These are phyloP conservation scores for Gymnoscopelus microlampas DNA, from an alignment of 2,797 vertebrate species.

Conservation along the genomic window DNA sequence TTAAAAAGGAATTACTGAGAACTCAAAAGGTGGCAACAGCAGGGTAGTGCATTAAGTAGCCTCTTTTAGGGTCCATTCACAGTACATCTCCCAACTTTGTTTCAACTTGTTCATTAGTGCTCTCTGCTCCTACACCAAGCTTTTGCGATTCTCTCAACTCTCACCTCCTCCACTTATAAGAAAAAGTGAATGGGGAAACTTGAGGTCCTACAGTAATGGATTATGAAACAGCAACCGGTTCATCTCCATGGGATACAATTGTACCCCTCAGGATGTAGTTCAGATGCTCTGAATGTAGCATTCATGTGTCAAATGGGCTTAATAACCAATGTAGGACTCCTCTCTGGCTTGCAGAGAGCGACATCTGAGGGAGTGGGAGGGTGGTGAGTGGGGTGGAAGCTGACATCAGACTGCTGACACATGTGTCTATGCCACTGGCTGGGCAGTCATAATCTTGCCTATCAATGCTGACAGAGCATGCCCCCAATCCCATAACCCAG, in stretches of 20 bases:
- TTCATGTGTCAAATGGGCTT: slow-evolving; percentile 46
- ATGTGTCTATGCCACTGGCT: slow-evolving; percentile 62
- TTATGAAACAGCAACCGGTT: slow-evolving; percentile 22
- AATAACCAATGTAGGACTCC: slow-evolving; percentile 35
- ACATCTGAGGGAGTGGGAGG: slow-evolving; percentile 48
- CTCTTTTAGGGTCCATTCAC: too few relatives aligned
- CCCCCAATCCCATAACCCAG: slow-evolving; percentile 35
- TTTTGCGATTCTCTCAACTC: background rate
- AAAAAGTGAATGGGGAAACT: too few relatives aligned
- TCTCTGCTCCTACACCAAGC: background rate
- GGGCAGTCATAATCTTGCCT: slow-evolving; percentile 73
- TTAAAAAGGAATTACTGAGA: background rate
- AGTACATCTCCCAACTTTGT: background rate
- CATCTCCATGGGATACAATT: slow-evolving; percentile 6
- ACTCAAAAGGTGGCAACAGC: background rate
- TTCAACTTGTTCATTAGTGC: background rate
- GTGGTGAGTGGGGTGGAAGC: slow-evolving; percentile 40
- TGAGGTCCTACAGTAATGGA: background rate
- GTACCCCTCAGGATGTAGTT: slow-evolving; percentile 40
- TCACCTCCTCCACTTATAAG: background rate
- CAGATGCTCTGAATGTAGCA: slow-evolving; percentile 67
- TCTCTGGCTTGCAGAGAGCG: slow-evolving; percentile 39
- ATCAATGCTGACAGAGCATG: slow-evolving; percentile 68
- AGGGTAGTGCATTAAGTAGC: too few relatives aligned
- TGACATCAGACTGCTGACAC: slow-evolving; percentile 72